phyloP scores from a whole-genome alignment of 2,797 vertebrate species.

The Gadopsis bispinosus region DNA sequence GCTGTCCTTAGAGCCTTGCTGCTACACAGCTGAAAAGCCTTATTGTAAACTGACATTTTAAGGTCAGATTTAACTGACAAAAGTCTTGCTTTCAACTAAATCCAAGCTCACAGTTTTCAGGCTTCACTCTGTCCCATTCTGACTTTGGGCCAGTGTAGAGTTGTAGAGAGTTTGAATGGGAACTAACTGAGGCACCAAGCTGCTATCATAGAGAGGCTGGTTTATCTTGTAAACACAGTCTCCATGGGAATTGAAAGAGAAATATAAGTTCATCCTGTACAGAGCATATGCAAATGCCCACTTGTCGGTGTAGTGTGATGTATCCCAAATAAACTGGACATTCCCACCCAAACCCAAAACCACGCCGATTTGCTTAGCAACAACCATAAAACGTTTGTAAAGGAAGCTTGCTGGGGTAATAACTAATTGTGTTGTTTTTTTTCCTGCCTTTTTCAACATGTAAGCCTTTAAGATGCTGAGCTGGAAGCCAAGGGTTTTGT shows the following conservation, averaged over 20 bases:
- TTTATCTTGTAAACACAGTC: constrained; percentile 26
- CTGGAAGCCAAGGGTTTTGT: constrained; percentile 61
- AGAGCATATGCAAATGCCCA: constrained; percentile 12
- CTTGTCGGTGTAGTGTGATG: constrained; percentile 17
- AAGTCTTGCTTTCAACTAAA: constrained; percentile 5
- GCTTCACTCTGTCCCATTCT: neutral
- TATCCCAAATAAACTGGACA: constrained; percentile 49
- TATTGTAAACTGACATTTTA: neutral
- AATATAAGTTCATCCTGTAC: constrained; percentile 22
- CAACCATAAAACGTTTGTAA: constrained; percentile 55
- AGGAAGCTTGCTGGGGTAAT: constrained; percentile 49
- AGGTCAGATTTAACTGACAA: constrained; percentile 9
- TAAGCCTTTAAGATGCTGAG: constrained; percentile 43
- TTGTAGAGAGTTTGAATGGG: neutral
- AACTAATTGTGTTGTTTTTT: constrained; percentile 64
- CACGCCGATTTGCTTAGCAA: constrained; percentile 47
- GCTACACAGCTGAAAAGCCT: neutral
- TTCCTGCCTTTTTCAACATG: constrained; percentile 54
- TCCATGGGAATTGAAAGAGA: constrained; percentile 47
- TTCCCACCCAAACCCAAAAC: constrained; percentile 53
- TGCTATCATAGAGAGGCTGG: neutral
- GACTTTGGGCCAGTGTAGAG: neutral
- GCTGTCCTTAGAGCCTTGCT: neutral
- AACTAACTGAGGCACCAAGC: constrained; percentile 5
- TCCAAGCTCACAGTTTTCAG: constrained; percentile 3